A percentile compares a stretch with the other conserved stretches of the same genome.
These are phyloP conservation scores for Sinocyclocheilus rhinocerous DNA, from an alignment of 2,113 vertebrate species.

Conservation along the genomic window DNA sequence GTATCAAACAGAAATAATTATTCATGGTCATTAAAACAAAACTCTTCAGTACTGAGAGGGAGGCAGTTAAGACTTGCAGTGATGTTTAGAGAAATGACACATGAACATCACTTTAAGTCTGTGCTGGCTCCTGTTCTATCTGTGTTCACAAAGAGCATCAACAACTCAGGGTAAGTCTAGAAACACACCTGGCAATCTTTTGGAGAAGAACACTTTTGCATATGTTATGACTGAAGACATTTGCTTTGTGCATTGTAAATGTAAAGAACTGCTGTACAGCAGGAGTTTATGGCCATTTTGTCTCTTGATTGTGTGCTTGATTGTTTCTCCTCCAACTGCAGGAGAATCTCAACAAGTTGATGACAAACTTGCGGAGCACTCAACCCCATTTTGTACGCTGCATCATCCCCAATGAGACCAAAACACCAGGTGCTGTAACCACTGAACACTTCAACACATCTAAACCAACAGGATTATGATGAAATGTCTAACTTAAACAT, in stretches of 20 bases:
- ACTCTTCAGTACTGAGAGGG: conserved; percentile 10
- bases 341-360: conserved; percentile 96
- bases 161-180: not conserved
- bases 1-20: not conserved
- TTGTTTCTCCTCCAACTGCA: conserved; percentile 61
- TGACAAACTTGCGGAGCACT: conserved; percentile 92
- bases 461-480: not conserved
- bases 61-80: conserved; percentile 49
- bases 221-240: not conserved
- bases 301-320: not conserved
- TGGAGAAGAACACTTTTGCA: not conserved
- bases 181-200: not conserved
- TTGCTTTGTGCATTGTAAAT: not conserved
- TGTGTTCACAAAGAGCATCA: conserved; percentile 13
- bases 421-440: conserved; percentile 82
- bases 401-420: conserved; percentile 94
- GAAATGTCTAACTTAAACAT: not conserved
- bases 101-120: conserved; percentile 99
- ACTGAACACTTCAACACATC: not conserved
- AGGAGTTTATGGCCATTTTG: no score
- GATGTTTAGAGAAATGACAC: conserved; percentile 95
- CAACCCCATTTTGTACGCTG: conserved; percentile 95
- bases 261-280: not conserved
- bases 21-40: not conserved
- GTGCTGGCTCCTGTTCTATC: conserved; percentile 87